phyloP scores from a whole-genome alignment of 2,888 invertebrate species.

The Xanthorhoe designata region DNA sequence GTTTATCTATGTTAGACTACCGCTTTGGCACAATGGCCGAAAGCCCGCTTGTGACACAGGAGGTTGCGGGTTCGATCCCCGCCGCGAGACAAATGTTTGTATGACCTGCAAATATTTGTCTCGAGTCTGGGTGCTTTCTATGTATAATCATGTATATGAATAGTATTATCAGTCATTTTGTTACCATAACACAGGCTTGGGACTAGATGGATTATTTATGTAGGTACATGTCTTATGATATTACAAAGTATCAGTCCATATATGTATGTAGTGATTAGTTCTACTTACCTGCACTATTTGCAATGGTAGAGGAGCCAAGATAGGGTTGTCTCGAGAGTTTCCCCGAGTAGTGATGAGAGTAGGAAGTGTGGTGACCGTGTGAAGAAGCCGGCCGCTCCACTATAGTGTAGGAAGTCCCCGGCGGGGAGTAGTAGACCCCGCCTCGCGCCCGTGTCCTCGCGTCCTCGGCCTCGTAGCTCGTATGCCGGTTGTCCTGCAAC shows the following conservation, averaged over 20 bases:
- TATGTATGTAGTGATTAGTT: not conserved
- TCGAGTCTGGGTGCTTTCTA: not conserved
- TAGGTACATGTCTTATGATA: too few species aligned
- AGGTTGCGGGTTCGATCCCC: too few species aligned
- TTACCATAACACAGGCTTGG: too few species aligned
- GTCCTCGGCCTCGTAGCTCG: constrained; percentile 82
- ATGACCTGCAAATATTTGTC: too few species aligned
- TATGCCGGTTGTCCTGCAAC: constrained; percentile 81
- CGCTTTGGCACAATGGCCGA: too few species aligned
- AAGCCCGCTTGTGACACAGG: too few species aligned
- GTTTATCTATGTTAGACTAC: too few species aligned
- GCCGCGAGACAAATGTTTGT: too few species aligned
- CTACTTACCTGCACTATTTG: constrained; percentile 72
- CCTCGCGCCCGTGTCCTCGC: constrained; percentile 85
- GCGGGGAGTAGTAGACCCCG: constrained; percentile 93
- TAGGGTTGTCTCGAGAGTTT: constrained; percentile 87
- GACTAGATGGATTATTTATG: too few species aligned
- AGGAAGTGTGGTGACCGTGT: constrained; percentile 87
- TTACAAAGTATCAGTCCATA: too few species aligned
- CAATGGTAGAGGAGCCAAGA: constrained; percentile 88
- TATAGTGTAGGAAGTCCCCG: constrained; percentile 95
- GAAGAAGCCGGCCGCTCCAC: constrained; percentile 92
- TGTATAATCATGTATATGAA: not conserved
- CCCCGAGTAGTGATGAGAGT: constrained; percentile 85
- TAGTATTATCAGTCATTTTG: too few species aligned